Conservation (phyloP, 2,888 invertebrate genomes). For the Cataglyphis cursor region DNA sequence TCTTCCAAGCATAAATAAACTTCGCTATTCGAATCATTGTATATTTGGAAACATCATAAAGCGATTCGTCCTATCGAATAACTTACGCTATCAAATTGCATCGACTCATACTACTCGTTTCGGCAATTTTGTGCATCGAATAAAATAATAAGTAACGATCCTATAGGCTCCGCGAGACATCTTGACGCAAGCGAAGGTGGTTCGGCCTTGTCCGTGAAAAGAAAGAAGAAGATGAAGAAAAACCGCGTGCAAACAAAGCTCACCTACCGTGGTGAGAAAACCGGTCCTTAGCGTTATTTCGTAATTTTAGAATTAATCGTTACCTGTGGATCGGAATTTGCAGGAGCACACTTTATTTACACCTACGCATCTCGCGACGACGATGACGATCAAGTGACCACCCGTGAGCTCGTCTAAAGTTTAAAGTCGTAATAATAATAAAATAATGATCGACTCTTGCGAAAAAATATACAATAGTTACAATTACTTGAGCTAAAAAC, state of each 20-base stretch:
- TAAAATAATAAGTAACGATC: slow-evolving; percentile 48
- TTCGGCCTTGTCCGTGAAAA: slow-evolving; percentile 11
- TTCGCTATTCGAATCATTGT: not conserved
- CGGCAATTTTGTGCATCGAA: slow-evolving; percentile 12
- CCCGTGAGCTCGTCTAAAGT: slow-evolving; percentile 35
- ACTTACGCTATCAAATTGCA: slow-evolving; percentile 26
- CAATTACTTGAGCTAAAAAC: slow-evolving; percentile 64
- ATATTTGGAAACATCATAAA: not conserved
- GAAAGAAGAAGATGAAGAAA: slow-evolving; percentile 9
- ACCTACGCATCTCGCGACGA: slow-evolving; percentile 58
- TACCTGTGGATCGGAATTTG: slow-evolving; percentile 27
- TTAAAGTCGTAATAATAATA: slow-evolving; percentile 61
- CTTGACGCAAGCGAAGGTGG: slow-evolving; percentile 30
- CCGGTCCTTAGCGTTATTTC: slow-evolving; percentile 44
- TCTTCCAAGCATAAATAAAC: not conserved
- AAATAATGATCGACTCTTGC: slow-evolving; percentile 63
- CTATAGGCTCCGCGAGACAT: slow-evolving; percentile 44
- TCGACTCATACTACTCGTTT: slow-evolving; percentile 8
- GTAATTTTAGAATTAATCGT: slow-evolving; percentile 28
- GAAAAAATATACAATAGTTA: slow-evolving; percentile 67
- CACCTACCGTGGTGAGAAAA: slow-evolving; percentile 12
- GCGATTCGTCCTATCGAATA: not conserved
- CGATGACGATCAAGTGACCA: slow-evolving; percentile 24
- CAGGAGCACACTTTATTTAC: slow-evolving; percentile 53
- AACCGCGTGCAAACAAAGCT: slow-evolving; percentile 29